Conservation (phyloP, 2,113 vertebrate genomes). For the Brevimyrus niger region DNA sequence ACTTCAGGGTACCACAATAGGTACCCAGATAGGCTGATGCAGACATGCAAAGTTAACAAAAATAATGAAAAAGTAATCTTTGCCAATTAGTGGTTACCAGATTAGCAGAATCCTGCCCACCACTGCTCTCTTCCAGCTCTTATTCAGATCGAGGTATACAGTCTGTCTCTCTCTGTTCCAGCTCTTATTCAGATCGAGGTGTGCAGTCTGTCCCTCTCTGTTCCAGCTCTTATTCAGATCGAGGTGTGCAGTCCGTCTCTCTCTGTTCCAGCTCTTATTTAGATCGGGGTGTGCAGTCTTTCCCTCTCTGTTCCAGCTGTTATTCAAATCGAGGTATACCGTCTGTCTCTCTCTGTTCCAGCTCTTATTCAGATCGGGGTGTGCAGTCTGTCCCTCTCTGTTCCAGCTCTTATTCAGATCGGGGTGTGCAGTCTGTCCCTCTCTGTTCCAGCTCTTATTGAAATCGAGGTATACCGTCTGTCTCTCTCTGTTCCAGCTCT, state of each 20-base stretch:
- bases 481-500: background rate
- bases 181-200: background rate
- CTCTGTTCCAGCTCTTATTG: background rate
- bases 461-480: background rate
- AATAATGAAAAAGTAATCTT: background rate
- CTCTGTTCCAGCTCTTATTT: background rate
- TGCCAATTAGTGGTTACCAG: background rate
- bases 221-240: background rate
- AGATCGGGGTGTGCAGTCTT: background rate
- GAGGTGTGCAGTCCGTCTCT: background rate
- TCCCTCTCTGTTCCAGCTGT: background rate
- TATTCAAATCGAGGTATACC: background rate
- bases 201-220: background rate
- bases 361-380: background rate
- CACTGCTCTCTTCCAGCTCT: background rate
- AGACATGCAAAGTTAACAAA: background rate
- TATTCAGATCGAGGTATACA: background rate
- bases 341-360: background rate
- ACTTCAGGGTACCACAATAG: too few relatives aligned
- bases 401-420: background rate
- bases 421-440: background rate
- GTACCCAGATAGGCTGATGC: background rate
- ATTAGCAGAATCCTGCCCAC: background rate
- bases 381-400: too few relatives aligned
- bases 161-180: background rate